Evolutionary conservation across 2,113 vertebrate species (phyloP).

Genomic region (Serilophus lunatus): DNA sequence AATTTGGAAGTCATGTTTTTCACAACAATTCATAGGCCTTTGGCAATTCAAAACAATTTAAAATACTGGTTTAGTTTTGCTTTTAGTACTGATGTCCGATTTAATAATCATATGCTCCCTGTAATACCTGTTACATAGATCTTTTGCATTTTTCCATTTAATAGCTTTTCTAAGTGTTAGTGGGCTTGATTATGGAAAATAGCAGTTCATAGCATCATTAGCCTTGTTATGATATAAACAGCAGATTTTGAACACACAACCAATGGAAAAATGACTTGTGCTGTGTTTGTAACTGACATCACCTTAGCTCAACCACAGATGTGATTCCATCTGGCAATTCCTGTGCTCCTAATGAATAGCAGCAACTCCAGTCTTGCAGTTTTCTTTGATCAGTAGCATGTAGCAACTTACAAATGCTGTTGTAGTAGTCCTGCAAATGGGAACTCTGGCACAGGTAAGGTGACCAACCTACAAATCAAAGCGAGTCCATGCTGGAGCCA

Average conservation of each 20-base stretch:
- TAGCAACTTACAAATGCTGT: background rate
- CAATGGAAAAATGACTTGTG: background rate
- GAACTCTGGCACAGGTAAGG: background rate
- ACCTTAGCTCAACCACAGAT: background rate
- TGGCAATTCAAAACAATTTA: background rate
- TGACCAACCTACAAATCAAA: background rate
- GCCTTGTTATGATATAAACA: background rate
- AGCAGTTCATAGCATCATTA: background rate
- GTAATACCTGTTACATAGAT: background rate
- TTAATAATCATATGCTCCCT: background rate
- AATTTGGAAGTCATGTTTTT: background rate
- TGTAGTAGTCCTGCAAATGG: background rate
- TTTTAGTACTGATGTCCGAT: background rate
- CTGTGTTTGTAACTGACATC: background rate
- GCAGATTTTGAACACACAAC: background rate
- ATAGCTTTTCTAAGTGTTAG: background rate
- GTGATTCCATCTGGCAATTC: conserved; percentile 15
- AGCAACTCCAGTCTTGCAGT: background rate
- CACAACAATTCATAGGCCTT: background rate
- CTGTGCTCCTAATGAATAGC: background rate
- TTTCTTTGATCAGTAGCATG: background rate
- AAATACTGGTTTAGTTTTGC: background rate
- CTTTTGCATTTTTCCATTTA: background rate
- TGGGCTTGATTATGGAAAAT: background rate
- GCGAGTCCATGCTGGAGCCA: fast-evolving